These are phyloP conservation scores for Peucedramus taeniatus DNA, from an alignment of 2,113 vertebrate genomes.

Conservation along the genomic window DNA sequence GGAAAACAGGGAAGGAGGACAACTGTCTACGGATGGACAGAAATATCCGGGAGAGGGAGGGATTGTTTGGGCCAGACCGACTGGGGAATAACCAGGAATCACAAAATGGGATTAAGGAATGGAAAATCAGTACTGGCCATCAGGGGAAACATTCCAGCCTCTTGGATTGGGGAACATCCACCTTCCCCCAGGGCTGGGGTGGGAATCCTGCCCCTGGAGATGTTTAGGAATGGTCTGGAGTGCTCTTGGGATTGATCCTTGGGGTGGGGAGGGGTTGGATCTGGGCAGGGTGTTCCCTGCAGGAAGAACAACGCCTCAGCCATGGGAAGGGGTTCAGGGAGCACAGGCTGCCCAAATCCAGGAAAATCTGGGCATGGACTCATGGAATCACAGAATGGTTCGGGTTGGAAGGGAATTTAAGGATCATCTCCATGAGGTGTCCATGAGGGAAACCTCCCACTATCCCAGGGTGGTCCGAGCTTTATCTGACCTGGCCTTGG, in stretches of 20 bases:
- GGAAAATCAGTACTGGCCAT: constrained; percentile 15
- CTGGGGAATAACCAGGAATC: constrained; percentile 41
- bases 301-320: background rate
- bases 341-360: fast-evolving
- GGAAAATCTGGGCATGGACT: background rate
- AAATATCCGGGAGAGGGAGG: background rate
- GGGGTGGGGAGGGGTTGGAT: background rate
- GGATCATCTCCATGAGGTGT: background rate
- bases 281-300: background rate
- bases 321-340: background rate
- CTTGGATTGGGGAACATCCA: background rate
- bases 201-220: constrained; percentile 14
- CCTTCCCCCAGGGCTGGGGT: background rate
- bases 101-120: background rate
- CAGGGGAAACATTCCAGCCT: constrained; percentile 9
- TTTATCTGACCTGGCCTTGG: background rate
- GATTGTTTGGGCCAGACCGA: background rate
- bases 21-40: background rate
- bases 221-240: background rate
- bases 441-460: background rate
- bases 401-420: background rate
- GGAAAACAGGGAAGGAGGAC: background rate
- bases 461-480: fast-evolving
- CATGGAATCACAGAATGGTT: fast-evolving
- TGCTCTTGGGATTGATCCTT: background rate